Conservation (phyloP, 2,797 vertebrate species). For the Thaleichthys pacificus region DNA sequence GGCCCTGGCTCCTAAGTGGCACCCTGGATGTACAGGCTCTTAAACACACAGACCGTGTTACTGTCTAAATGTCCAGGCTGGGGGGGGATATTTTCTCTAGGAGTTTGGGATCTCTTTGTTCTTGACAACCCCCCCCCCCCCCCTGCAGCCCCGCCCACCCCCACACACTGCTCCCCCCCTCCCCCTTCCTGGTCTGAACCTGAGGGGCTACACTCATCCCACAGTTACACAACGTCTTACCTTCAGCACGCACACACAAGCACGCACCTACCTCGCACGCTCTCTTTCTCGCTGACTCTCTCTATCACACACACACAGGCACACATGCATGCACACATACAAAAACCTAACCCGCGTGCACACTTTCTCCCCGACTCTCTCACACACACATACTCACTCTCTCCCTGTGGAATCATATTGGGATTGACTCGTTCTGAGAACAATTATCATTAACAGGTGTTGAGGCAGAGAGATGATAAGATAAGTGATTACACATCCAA, state of each 20-base stretch:
- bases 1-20: conserved; percentile 17
- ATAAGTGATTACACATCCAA: conserved; percentile 26
- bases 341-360: too few species aligned
- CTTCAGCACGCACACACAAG: conserved; percentile 15
- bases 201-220: background rate
- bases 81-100: conserved; percentile 35
- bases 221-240: conserved; percentile 7
- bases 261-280: background rate
- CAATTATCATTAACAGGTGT: conserved; percentile 59
- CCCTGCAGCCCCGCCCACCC: background rate
- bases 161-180: background rate
- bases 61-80: conserved; percentile 32
- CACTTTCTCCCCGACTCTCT: too few species aligned
- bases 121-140: background rate
- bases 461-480: conserved; percentile 46
- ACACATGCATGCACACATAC: too few species aligned
- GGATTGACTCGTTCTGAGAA: conserved; percentile 28
- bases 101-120: conserved; percentile 18
- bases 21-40: conserved; percentile 21
- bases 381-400: conserved; percentile 22
- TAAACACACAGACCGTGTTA: conserved; percentile 44
- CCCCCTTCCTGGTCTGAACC: conserved; percentile 13
- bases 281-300: conserved; percentile 22
- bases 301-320: background rate
- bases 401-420: background rate